These are phyloP conservation scores for Chaetops frenatus DNA, from an alignment of 2,113 vertebrate genomes.

Conservation along the genomic window DNA sequence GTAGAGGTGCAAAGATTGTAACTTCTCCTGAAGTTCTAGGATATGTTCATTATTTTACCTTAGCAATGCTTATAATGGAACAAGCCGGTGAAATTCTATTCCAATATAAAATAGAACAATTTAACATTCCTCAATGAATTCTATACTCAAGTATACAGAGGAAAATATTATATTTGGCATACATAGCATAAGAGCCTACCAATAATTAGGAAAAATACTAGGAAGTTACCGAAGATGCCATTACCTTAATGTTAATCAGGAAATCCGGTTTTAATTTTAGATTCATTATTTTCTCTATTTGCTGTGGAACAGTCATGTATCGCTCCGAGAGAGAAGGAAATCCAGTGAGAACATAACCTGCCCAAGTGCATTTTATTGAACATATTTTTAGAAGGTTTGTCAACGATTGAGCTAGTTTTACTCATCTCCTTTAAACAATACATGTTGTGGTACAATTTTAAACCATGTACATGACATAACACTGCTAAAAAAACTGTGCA, in stretches of 20 bases:
- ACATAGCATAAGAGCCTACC: neutral
- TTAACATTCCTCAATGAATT: neutral
- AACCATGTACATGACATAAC: neutral
- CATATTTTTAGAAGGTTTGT: conserved; percentile 12
- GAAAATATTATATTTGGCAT: neutral
- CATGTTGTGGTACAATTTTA: neutral
- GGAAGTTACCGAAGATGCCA: neutral
- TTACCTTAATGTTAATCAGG: conserved; percentile 96
- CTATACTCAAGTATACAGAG: neutral
- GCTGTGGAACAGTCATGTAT: conserved; percentile 75
- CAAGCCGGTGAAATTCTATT: neutral
- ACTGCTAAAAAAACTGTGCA: neutral
- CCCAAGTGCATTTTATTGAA: neutral
- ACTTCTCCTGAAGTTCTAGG: neutral
- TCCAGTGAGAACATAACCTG: conserved; percentile 92
- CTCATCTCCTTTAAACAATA: neutral
- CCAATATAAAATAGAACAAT: neutral
- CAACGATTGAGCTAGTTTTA: neutral
- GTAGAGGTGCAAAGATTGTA: neutral
- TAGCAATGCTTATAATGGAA: neutral
- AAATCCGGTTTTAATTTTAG: conserved; percentile 84
- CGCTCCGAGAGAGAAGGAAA: conserved; percentile 84
- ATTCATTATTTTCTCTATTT: conserved; percentile 83
- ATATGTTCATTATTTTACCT: neutral
- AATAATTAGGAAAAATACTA: neutral